Evolutionary conservation across 2,113 vertebrate species (phyloP), one percentile per base, ranked within the genome.

Genomic region (Tiliqua scincoides): DNA sequence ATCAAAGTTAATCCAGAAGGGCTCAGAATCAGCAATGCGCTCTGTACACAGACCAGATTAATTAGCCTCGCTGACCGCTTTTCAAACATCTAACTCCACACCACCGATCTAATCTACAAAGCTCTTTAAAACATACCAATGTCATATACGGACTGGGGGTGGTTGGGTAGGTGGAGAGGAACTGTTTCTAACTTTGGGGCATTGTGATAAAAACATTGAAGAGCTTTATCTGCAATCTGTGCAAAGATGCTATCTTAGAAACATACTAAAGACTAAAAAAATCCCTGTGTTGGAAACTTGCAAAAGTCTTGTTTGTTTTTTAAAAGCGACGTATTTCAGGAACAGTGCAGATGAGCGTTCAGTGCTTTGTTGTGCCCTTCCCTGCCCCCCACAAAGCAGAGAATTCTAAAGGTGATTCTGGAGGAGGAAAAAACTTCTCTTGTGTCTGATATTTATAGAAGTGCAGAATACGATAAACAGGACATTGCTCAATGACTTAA

Each of bases 401-500:
- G 27, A 8, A 30, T 54, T 86, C 40, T 3, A 79, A 32, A n/a
- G 20, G 8, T 75, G 73, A 77, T 83, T 75, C 70, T 40, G 52
- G 76, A 83, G 62, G 57, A 71, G 9, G 4, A 73, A 43, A 87
- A 83, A 54, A 15, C 32, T 81, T 86, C 63, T n/a, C 1, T n/a
- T 73, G 0, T 37, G 76, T 61, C 74, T 79, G 79, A 23, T 82
- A 73, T 83, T 89, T 85, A 62, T 87, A 74, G 61, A 85, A 57
- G 1, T 80, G 2, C 35, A 48, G 1, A 1, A 12, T 81, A 7
- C 57, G 43, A 84, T 78, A 88, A 87, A 70, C 8, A 83, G 81
- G 62, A 79, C 82, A 61, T 91, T 90, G 90, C 92, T 92, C 95
- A 92, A 27, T 87, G 79, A 85, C 85, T 87, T 91, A 79, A 94